Base-by-base conservation (phyloP, 1,140 invertebrate genomes). In the Alviniconcha marisindica region DNA sequence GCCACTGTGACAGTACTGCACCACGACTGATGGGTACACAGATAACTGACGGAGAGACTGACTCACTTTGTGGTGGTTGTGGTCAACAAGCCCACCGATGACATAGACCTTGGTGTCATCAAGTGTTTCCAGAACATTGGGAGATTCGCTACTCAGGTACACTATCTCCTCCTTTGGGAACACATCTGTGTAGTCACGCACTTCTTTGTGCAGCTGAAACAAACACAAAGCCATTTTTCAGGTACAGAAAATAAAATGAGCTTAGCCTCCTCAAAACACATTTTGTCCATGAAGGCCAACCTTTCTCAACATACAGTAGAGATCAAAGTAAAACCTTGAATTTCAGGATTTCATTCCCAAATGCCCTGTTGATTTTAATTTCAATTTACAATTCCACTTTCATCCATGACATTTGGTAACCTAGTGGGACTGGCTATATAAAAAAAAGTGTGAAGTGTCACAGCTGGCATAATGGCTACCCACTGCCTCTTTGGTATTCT, bases 11-110 rank as follows among this genome's bases (percentile, higher is more conserved):
- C n/a, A n/a, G n/a, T n/a, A n/a, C n/a, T n/a, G n/a, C n/a, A n/a
- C n/a, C n/a, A n/a, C n/a, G n/a, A n/a, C n/a, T n/a, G n/a, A n/a
- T n/a, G n/a, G n/a, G n/a, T n/a, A n/a, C n/a, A n/a, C n/a, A n/a
- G n/a, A n/a, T n/a, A n/a, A n/a, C n/a, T n/a, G n/a, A n/a, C n/a
- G n/a, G n/a, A n/a, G n/a, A n/a, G n/a, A n/a, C n/a, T n/a, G n/a
- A n/a, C 54, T 90, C 92, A 97, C 97, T 94, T 99, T 99, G 88
- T 98, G 96, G 87, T 96, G 94, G 94, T 99, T 99, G 92, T 99
- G 98, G 94, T 99, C 99, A 0, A 99, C 97, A 28, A 99, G 93
- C 76, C 98, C 99, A 66, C 99, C 98, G 93, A 99, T 99, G 60
- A 99, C 95, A 90, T 99, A 99, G 63, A 96, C 95, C 92, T 96